Percentiles rank a stretch among this genome's conserved stretches.
Evolutionary conservation across 2,797 vertebrate species (phyloP).

Genomic region (Enteromius thamalakanensis): DNA sequence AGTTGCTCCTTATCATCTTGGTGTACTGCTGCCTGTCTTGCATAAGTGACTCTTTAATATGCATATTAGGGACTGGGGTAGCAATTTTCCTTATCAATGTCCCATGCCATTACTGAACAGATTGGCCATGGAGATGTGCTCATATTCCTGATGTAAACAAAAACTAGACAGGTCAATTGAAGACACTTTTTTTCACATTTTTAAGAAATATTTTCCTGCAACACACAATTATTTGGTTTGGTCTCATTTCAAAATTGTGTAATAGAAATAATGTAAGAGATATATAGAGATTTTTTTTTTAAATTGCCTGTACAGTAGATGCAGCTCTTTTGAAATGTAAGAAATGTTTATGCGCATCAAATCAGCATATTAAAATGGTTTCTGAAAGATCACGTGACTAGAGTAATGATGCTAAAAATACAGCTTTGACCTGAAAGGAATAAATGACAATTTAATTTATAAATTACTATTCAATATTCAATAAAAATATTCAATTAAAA

Average conservation of each 20-base stretch:
- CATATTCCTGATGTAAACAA: background rate
- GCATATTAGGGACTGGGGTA: background rate
- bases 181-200: background rate
- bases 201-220: background rate
- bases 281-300: background rate
- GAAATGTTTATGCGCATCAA: background rate
- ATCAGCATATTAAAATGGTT: background rate
- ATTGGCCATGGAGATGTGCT: constrained; percentile 6
- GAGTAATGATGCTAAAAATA: background rate
- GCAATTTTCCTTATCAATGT: constrained; percentile 20
- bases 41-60: constrained; percentile 8
- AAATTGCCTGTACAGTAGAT: background rate
- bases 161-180: background rate
- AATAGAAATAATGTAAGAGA: background rate
- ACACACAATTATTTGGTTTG: background rate
- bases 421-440: background rate
- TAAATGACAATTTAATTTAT: background rate
- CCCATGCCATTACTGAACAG: background rate
- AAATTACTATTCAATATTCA: background rate
- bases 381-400: background rate
- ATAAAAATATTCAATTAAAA: no score
- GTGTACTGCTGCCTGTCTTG: background rate
- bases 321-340: background rate
- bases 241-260: background rate
- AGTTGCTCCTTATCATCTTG: constrained; percentile 7